These are phyloP conservation scores for Amazona guildingii DNA, from an alignment of 2,113 vertebrate genomes.

Conservation along the genomic window DNA sequence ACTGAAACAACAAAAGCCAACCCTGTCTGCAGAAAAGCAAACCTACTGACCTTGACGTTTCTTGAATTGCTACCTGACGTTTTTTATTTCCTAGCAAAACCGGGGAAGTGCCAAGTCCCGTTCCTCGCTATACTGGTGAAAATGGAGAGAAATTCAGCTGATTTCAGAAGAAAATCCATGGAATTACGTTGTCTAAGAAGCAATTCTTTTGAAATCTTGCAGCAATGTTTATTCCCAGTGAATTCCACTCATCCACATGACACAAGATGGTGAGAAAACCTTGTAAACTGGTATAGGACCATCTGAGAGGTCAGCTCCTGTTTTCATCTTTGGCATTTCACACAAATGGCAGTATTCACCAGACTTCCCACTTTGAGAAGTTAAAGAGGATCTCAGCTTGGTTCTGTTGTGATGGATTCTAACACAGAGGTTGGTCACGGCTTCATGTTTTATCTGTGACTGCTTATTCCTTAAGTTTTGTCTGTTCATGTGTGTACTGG, in stretches of 20 bases:
- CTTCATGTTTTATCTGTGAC: background rate
- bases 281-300: background rate
- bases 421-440: background rate
- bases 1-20: background rate
- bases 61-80: background rate
- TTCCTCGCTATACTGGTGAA: background rate
- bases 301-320: background rate
- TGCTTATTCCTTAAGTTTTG: background rate
- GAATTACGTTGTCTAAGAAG: background rate
- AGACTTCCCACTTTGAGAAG: background rate
- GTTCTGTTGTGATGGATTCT: background rate
- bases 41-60: background rate
- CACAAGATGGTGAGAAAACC: background rate
- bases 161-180: background rate
- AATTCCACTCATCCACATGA: background rate
- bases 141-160: background rate
- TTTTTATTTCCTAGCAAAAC: conserved; percentile 1
- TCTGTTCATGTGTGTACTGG: background rate
- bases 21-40: background rate
- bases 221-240: background rate
- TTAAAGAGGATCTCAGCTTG: background rate
- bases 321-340: too few species aligned
- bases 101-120: background rate
- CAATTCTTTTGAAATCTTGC: background rate
- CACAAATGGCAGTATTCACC: background rate